These are phyloP conservation scores for Poeciliopsis paucimaculata DNA, from an alignment of 2,797 vertebrate genomes.

Conservation along the genomic window DNA sequence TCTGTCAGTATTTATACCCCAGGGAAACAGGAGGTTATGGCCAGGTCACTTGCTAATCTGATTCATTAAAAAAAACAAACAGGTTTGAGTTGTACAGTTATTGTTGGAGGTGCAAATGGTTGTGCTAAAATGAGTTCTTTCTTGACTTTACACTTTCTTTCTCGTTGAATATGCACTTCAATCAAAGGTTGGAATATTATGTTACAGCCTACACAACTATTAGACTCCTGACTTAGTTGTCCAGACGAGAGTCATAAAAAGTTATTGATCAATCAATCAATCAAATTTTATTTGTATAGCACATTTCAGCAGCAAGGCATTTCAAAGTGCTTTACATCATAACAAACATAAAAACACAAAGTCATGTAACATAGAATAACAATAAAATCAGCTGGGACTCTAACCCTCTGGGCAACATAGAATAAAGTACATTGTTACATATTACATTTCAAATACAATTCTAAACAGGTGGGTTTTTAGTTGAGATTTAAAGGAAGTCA, in stretches of 20 bases:
- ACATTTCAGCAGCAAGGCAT: no score
- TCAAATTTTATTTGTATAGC: no score
- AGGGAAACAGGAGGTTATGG: background rate
- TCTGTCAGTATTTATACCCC: background rate
- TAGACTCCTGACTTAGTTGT: background rate
- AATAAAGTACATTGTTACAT: no score
- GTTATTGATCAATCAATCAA: no score
- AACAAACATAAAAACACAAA: no score
- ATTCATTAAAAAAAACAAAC: background rate
- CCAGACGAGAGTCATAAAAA: background rate
- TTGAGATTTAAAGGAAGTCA: no score
- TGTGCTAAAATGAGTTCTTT: background rate
- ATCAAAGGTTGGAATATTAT: background rate
- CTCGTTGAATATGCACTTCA: background rate
- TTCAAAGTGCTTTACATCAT: no score
- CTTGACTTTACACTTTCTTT: background rate
- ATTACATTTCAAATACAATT: no score
- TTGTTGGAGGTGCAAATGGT: background rate
- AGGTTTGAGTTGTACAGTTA: background rate
- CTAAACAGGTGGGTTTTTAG: no score
- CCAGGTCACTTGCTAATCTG: background rate
- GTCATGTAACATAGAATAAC: no score
- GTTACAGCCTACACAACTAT: background rate
- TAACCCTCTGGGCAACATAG: no score
- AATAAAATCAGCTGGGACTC: no score